Evolutionary conservation across 2,888 invertebrate genomes (phyloP), one percentile per base, ranked within the genome.

Genomic region (Epirrhoe tristata): DNA sequence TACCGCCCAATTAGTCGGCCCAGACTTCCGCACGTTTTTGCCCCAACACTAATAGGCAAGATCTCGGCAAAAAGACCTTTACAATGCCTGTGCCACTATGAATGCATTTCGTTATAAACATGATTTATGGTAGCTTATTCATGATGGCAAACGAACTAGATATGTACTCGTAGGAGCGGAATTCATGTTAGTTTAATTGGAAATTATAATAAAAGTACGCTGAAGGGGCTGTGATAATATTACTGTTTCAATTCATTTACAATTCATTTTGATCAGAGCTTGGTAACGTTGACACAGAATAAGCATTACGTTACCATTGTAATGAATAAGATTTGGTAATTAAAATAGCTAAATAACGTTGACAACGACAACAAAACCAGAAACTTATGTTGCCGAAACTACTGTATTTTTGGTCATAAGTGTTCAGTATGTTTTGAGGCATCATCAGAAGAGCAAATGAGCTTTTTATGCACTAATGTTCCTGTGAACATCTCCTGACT

Each of bases 21-120:
- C 84, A 84, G 86, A 89, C 89, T 90, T 90, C 90, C 89, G 90
- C 90, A 90, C 91, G 91, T 88, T 89, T 90, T 89, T 89, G 88
- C 88, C 83, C 85, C 79, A 81, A 84, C 88, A 82, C 89, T 89
- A 90, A 89, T 89, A 88, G 89, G 89, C 89, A 85, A 86, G 87
- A 85, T 87, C 85, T 84, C 81, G 76, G 73, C 73, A 78, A 73
- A 71, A 79, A 80, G 78, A 78, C 82, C 73, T 88, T 88, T 88
- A 88, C 78, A 86, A 72, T 74, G 61, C 72, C 71, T 69, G 74
- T 74, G 67, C 69, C 64, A 63, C 54, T 72, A 68, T 74, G 64
- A 71, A 67, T 67, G 56, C 63, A 67, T 71, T 58, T 63, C 60
- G 63, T 67, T 74, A 74, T 74, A 63, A 74, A 74, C 71, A 74